Evolutionary conservation across 2,797 vertebrate genomes (phyloP).

Genomic region (Podarcis lilfordi): DNA sequence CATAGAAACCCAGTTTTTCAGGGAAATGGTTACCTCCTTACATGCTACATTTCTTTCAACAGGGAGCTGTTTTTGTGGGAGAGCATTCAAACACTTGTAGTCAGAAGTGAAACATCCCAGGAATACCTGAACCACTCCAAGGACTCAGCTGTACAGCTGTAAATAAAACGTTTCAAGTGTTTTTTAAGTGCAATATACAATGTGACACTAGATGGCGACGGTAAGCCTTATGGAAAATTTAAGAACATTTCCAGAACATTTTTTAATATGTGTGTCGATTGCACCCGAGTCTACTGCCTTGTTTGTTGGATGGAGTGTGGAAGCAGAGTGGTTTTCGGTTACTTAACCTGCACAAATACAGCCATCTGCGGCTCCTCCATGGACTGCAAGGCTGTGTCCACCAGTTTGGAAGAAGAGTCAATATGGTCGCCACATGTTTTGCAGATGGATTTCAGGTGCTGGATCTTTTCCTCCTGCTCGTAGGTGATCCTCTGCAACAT

Average conservation of each 20-base stretch:
- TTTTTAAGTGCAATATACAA: no score
- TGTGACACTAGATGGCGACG: no score
- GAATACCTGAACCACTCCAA: neutral
- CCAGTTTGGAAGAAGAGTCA: slow-evolving; percentile 71
- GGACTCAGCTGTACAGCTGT: neutral
- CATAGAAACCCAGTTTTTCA: neutral
- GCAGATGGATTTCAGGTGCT: slow-evolving; percentile 66
- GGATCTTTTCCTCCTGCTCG: slow-evolving; percentile 79
- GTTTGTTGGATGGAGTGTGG: no score
- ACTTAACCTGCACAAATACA: slow-evolving; percentile 79
- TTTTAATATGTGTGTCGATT: no score
- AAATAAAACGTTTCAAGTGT: no score
- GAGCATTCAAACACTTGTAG: neutral
- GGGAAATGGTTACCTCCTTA: neutral
- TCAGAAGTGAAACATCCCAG: neutral
- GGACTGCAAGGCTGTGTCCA: slow-evolving; percentile 67
- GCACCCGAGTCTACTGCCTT: no score
- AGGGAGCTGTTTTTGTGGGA: no score
- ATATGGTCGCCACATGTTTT: slow-evolving; percentile 73
- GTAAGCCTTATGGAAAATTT: no score
- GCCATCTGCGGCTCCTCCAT: slow-evolving; percentile 80
- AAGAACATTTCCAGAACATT: no score
- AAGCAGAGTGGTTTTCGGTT: neutral
- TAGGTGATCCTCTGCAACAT: slow-evolving; percentile 78
- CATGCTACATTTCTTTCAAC: neutral